Conservation (phyloP, 2,888 invertebrate species). For the Microchrysa polita region DNA sequence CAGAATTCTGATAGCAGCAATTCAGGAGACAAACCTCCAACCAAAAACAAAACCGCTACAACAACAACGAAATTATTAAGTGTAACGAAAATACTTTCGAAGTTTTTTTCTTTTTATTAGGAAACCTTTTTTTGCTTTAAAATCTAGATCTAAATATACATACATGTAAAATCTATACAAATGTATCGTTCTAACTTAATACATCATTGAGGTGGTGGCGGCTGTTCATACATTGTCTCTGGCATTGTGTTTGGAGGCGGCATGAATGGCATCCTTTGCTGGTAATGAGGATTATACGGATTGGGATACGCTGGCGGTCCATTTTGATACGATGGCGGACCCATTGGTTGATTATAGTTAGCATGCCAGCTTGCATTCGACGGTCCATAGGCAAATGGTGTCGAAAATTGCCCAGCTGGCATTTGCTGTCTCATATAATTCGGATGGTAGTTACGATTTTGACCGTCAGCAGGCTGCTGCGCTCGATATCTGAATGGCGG, state of each 20-base stretch:
- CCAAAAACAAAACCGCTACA: too few relatives aligned
- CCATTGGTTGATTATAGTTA: conserved; percentile 26
- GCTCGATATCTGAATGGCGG: background rate
- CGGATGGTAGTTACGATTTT: background rate
- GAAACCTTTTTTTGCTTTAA: too few relatives aligned
- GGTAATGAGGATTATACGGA: conserved; percentile 13
- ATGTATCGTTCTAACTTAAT: too few relatives aligned
- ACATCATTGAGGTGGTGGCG: conserved; percentile 1
- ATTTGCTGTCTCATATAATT: background rate
- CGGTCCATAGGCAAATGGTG: conserved; percentile 19
- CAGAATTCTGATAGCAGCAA: too few relatives aligned
- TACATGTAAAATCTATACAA: too few relatives aligned
- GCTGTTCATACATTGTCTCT: conserved; percentile 47
- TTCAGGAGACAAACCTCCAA: too few relatives aligned
- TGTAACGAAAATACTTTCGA: too few relatives aligned
- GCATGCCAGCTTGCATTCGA: conserved; percentile 40
- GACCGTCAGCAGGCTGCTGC: background rate
- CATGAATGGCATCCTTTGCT: conserved; percentile 1
- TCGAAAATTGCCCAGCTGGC: background rate
- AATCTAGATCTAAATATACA: too few relatives aligned
- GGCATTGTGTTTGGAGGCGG: conserved; percentile 47
- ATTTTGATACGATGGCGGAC: background rate
- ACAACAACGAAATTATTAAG: too few relatives aligned
- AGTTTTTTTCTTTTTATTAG: too few relatives aligned
- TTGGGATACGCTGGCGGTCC: background rate